Base-by-base conservation (phyloP, 2,797 vertebrate species). In the Oreortyx pictus region DNA sequence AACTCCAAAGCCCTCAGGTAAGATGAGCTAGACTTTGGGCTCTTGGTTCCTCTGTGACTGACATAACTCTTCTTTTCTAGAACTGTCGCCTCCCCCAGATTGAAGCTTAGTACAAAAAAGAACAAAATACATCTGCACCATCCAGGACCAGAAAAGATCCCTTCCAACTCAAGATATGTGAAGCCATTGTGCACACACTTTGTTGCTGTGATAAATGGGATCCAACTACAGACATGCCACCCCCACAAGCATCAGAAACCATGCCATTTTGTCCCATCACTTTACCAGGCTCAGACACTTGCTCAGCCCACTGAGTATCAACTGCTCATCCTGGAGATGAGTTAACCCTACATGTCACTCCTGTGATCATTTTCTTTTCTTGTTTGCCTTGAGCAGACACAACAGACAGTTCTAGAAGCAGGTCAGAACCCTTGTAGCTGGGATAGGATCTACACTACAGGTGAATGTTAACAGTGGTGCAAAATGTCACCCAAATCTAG, bases 251-350 rank as follows among this genome's bases (percentile, higher is more conserved):
- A 33, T 17, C 50, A 66, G 50, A 86, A 84, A 5, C 11, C 20
- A 23, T 89, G 25, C 18, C 4, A 2, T 11, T 25, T 11, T 0
- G 9, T 11, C 18, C 25, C 29, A 29, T 8, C 0, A 0, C 7
- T 79, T 73, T 17, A 64, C 11, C 43, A 35, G 25, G 14, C 65
- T 56, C 43, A 50, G 27, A 14, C 50, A 57, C 6, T 71, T 62
- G 8, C 35, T 79, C 19, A 91, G 19, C 19, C 7, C 31, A 5
- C 5, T 2, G 6, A 22, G 37, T 8, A 7, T 57, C 47, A 82
- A 17, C 41, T 73, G 2, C 18, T 39, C 25, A 24, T 41, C 7
- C 52, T 82, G 52, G 29, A 89, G 17, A 5, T 49, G 52, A 82
- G 39, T 46, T 49, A 68, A 54, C 41, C 14, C 39, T 43, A 7